A percentile compares a stretch with the other conserved stretches of the same genome.
Conservation (phyloP, 1,140 invertebrate genomes). For the Brachionus plicatilis region DNA sequence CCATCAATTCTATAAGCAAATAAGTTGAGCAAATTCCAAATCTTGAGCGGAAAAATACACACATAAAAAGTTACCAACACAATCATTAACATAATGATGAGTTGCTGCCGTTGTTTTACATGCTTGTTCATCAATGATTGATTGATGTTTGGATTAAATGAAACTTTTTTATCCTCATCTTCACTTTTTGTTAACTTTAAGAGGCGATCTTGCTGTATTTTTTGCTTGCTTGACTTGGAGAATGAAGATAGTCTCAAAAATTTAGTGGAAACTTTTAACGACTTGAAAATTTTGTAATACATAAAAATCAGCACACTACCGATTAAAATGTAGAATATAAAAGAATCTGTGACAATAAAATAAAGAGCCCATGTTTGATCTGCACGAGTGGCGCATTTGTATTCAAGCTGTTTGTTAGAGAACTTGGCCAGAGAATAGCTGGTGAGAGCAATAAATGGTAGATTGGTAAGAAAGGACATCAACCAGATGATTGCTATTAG, state of each 20-base stretch:
- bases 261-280: background rate
- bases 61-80: conserved; percentile 2
- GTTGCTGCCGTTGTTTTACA: conserved; percentile 5
- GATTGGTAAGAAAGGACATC: background rate
- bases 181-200: background rate
- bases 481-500: conserved; percentile 17
- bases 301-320: background rate
- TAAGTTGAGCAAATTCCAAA: conserved; percentile 22
- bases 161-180: background rate
- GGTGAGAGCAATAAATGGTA: conserved; percentile 15
- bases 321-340: conserved; percentile 22
- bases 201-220: background rate
- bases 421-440: background rate
- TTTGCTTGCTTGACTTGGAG: background rate
- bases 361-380: background rate
- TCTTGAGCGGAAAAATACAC: conserved; percentile 31
- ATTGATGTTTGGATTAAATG: background rate
- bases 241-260: background rate
- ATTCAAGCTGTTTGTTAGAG: background rate
- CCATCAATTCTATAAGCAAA: background rate
- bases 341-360: conserved; percentile 10
- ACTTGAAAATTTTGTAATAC: background rate
- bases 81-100: conserved; percentile 4
- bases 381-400: background rate
- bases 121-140: background rate